Base-by-base conservation (phyloP, 92 coral and sea anemone species). In the Virgularia gustaviana region DNA sequence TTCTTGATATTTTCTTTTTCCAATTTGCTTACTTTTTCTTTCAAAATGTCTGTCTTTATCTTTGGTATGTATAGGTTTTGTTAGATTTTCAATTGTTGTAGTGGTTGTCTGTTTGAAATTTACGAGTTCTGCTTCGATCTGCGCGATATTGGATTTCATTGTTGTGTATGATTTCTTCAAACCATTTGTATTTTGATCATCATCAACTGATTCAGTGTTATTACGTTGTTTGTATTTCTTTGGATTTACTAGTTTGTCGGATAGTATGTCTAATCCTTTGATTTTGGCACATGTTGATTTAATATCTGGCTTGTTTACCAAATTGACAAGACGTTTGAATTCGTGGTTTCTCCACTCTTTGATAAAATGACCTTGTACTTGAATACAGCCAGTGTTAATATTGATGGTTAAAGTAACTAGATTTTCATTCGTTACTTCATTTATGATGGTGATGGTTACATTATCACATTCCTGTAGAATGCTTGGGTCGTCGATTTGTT, bases 161-260 rank as follows among this genome's bases (percentile, higher is more conserved):
- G 67, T n/a, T n/a, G n/a, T n/a, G n/a, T n/a, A n/a, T n/a, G n/a
- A n/a, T n/a, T n/a, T 60, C 18, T 60, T n/a, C n/a, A n/a, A n/a
- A n/a, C 67, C 6, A 15, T 60, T 28, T 42, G 23, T 27, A 20
- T 1, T 2, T 55, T 29, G 3, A 4, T 16, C 12, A 1, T 27
- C 31, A 13, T 57, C 38, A 25, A 3, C 7, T 1, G 64, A 12
- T 30, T 1, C 1, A 24, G 64, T 3, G 16, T 12, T 4, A 15
- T 10, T 15, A 32, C 13, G 91, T 83, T 41, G 28, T 6, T 1
- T 1, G n/a, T 13, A 39, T n/a, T 45, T 27, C 35, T 57, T 23
- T 54, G 31, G 7, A 31, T 24, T 24, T 23, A 31, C 28, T 44
- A 47, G 13, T 28, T 29, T 10, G 0, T 36, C 49, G 27, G 24